Percentiles rank a stretch among this genome's conserved stretches.
phyloP scores from a whole-genome alignment of 2,888 invertebrate genomes.

The Aporophyla lueneburgensis region DNA sequence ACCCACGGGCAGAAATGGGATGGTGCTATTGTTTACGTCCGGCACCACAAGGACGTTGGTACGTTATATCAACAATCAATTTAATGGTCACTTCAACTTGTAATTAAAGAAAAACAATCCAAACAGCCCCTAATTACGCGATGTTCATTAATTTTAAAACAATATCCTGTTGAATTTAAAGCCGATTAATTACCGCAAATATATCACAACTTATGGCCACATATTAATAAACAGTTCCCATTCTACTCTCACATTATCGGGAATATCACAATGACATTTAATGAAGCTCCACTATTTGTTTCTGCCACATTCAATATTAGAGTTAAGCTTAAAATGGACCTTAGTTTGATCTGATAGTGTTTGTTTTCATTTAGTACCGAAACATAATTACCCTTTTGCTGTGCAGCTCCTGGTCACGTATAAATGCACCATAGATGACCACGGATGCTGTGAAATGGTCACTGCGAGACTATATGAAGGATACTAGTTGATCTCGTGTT shows the following conservation, averaged over 20 bases:
- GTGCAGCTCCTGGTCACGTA: constrained; percentile 34
- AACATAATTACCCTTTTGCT: constrained; percentile 42
- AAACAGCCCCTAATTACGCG: constrained; percentile 26
- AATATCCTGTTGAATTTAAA: constrained; percentile 49
- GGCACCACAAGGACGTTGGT: not conserved
- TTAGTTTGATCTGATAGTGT: constrained; percentile 36
- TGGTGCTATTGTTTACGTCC: too few relatives aligned
- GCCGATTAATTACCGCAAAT: constrained; percentile 50
- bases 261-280: constrained; percentile 47
- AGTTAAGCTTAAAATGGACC: constrained; percentile 47
- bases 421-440: constrained; percentile 24
- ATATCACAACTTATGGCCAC: constrained; percentile 40
- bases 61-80: not conserved
- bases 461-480: not conserved
- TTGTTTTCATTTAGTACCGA: constrained; percentile 52
- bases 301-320: constrained; percentile 60
- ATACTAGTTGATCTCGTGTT: too few relatives aligned
- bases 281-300: constrained; percentile 49
- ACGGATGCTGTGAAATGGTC: not conserved
- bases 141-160: constrained; percentile 43
- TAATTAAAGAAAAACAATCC: constrained; percentile 19
- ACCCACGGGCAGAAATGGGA: too few relatives aligned
- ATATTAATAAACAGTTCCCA: constrained; percentile 54
- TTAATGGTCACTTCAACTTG: not conserved
- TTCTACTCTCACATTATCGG: constrained; percentile 46